Evolutionary conservation across 2,888 invertebrate genomes (phyloP), one percentile per base, ranked within the genome.

Genomic region (Ennomos erosarius): DNA sequence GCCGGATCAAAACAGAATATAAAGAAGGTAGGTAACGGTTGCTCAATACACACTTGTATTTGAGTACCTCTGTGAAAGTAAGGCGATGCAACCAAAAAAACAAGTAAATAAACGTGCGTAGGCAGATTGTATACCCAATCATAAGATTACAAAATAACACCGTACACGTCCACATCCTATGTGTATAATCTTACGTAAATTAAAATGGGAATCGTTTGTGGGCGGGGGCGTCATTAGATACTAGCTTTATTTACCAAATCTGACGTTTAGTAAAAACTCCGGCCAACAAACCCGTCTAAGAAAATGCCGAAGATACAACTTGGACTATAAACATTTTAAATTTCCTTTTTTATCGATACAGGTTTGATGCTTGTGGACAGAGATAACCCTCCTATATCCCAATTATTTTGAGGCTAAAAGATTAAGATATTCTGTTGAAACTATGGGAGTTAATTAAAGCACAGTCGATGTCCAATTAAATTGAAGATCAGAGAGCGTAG

Each of bases 231-330:
- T 69, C 77, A 65, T 79, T 76, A 73, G 65, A 72, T 76, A 66
- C 71, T 74, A 75, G 75, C 71, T 79, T 78, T 80, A 79, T 78
- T 73, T 76, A 79, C 73, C 58, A 77, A 79, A 77, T 79, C 78
- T 73, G 76, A 78, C 74, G 69, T 76, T 75, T 69, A 68, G 66
- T 74, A 64, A 76, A 76, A 74, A 65, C 56, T 67, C 65, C 68
- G 71, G 64, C 65, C 68, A 62, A 61, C 71, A 69, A 65, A 72
- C 73, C 66, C 69, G 68, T 57, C 73, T 60, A 64, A 76, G 72
- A 74, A 78, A 71, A 75, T 68, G 59, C 69, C 57, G 52, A 73
- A 68, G 64, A 71, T 73, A 74, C 47, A 16, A 60, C 67, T 48
- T 56, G 56, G 46, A 56, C 65, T 64, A 68, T 79, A 76, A 73